Conservation (phyloP, 2,888 invertebrate genomes). For the Dryobotodes eremita region DNA sequence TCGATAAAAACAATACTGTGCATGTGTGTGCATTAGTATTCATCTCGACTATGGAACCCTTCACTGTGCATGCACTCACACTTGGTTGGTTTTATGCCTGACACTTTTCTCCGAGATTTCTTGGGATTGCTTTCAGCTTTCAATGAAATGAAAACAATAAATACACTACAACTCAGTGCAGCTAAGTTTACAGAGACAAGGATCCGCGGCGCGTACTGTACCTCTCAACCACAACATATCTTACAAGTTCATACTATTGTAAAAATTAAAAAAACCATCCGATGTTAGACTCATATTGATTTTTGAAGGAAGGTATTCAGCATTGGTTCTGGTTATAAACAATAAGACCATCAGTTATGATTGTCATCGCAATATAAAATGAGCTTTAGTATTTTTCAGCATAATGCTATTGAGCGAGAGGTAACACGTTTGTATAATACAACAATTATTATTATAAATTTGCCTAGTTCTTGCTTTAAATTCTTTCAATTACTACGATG, state of each 20-base stretch:
- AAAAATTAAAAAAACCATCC: neutral
- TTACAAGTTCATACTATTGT: neutral
- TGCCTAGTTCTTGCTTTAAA: neutral
- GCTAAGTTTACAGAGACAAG: neutral
- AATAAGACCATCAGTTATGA: neutral
- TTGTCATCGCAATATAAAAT: slow-evolving; percentile 18
- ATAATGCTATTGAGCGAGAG: slow-evolving; percentile 76
- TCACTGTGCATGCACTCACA: neutral
- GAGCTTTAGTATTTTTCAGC: slow-evolving; percentile 70
- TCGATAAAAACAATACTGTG: neutral
- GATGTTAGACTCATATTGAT: neutral
- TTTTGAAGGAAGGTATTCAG: neutral
- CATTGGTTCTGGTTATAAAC: neutral
- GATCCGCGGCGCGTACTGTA: neutral
- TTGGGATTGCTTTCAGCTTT: neutral
- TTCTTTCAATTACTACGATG: no score
- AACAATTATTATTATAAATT: neutral
- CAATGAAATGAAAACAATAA: neutral
- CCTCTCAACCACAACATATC: neutral
- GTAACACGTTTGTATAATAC: slow-evolving; percentile 64
- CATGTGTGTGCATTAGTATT: neutral
- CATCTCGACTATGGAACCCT: neutral
- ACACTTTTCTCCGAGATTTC: neutral
- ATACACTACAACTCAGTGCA: neutral
- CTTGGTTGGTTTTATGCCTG: neutral